Evolutionary conservation across 2,888 invertebrate genomes (phyloP), one percentile per base, ranked within the genome.

Genomic region (Drosophila paramelanica): DNA sequence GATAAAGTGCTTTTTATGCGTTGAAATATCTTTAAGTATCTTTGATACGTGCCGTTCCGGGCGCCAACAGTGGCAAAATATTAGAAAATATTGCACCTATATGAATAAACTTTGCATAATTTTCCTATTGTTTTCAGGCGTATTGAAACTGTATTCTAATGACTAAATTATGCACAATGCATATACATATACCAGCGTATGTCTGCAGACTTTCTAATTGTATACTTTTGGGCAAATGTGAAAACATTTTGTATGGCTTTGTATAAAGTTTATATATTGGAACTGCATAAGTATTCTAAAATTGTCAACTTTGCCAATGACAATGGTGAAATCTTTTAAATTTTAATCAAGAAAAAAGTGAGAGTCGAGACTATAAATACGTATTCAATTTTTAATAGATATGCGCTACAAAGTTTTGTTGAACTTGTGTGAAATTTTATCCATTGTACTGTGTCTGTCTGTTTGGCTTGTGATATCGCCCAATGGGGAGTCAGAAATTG

Each of bases 1-100:
- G 86, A 78, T 83, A 81, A 86, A 86, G 83, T 76, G 76, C 76
- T 79, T 73, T 67, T 61, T 55, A 64, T 73, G 64, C 60, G 69
- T 55, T 72, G 62, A 61, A 76, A 81, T 81, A 79, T 79, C 67
- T 81, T 77, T 70, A 64, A 85, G 79, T 76, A 82, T 85, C 71
- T 83, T 77, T 79, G 80, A 78, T 76, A 66, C 62, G 60, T 78
- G 56, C 67, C 67, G 51, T 59, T 65, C 49, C 3, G 25, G 13
- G 33, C 43, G 42, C 38, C 20, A 41, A 75, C 76, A 64, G 64
- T 76, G 75, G 75, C 23, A 11, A 0, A 41, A 46, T 39, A 5
- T 42, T 3, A 1, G 1, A 41, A 38, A 50, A 49, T 49, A 10
- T 36, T n/a, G n/a, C 11, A 10, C 7, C 11, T 7, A n/a, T 6